Base-by-base conservation (phyloP, 2,888 invertebrate species). In the Lottia scabra region DNA sequence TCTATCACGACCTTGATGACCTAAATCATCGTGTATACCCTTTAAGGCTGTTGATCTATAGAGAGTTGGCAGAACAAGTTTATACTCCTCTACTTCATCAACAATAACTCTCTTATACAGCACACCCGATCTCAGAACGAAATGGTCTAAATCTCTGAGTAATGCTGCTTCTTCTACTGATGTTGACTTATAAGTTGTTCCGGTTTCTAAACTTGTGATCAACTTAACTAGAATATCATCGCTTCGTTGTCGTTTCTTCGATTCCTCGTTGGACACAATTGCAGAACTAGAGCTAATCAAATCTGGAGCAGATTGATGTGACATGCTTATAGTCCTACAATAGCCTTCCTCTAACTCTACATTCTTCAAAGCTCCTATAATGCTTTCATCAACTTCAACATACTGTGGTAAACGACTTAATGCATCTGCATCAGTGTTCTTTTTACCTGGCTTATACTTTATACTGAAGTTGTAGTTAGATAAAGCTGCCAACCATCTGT, bases 1-100 rank as follows among this genome's bases (percentile, higher is more conserved):
- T 45, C 75, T 48, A 13, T 77, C 77, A 38, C 26, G 23, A 38
- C 77, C 77, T 30, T 74, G 66, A 68, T 79, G 78, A 16, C 75
- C 77, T 74, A 79, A 73, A 23, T 74, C 72, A 43, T 74, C 67
- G 63, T 78, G 78, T n/a, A 77, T 56, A n/a, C 72, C 65, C 10
- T 72, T n/a, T 12, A 68, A 16, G 1, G 73, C 74, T 6, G 45
- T 13, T 16, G 19, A 10, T 8, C 56, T 67, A 13, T 68, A 70
- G 65, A 65, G 48, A 26, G 27, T n/a, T 26, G 75, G 77, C 8
- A 74, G 26, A 3, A 78, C 72, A 15, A 77, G 43, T 65, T 75
- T 76, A 43, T 65, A 26, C 5, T 63, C 19, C 27, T 23, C 19
- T 56, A 19, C 56, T 23, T 23, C 56, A 56, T 56, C 56, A n/a